phyloP scores from a whole-genome alignment of 2,888 invertebrate species.

The Hanleya hanleyi region DNA sequence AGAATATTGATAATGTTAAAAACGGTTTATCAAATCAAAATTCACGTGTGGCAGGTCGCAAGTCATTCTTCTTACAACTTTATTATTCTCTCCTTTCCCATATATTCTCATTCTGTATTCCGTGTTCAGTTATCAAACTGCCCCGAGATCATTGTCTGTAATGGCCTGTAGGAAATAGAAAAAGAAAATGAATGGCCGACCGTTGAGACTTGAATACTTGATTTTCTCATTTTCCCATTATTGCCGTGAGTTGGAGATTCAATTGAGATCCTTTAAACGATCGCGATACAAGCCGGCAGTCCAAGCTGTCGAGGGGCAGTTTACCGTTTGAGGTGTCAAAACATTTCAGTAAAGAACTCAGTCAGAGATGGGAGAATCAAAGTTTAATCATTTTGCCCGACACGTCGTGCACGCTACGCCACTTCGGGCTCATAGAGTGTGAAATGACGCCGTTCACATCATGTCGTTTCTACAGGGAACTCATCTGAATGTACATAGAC shows the following conservation, averaged over 20 bases:
- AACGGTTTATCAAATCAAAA: too few species aligned
- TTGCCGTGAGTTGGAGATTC: neutral
- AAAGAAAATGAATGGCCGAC: slow-evolving; percentile 2
- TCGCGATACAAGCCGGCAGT: neutral
- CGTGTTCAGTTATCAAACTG: neutral
- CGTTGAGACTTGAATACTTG: slow-evolving; percentile 9
- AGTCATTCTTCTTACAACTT: neutral
- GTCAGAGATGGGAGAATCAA: slow-evolving; percentile 5
- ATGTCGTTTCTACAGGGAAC: neutral
- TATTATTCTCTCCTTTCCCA: neutral
- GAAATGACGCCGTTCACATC: slow-evolving; percentile 1
- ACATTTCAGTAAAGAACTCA: slow-evolving; percentile 3
- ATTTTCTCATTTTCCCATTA: slow-evolving; percentile 4
- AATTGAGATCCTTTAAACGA: slow-evolving; percentile 7
- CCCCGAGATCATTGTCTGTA: neutral
- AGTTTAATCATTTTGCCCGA: slow-evolving; percentile 10
- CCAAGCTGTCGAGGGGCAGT: neutral
- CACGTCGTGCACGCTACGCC: neutral
- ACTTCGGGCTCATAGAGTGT: neutral
- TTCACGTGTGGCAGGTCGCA: too few species aligned
- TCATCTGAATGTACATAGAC: too few species aligned
- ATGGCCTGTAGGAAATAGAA: slow-evolving; percentile 11
- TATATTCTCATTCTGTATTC: neutral
- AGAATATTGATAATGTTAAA: too few species aligned
- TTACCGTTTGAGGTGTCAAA: slow-evolving; percentile 1